Percentiles rank a stretch among this genome's conserved stretches.
phyloP scores from a whole-genome alignment of 1,140 invertebrate genomes.

The Solen grandis region DNA sequence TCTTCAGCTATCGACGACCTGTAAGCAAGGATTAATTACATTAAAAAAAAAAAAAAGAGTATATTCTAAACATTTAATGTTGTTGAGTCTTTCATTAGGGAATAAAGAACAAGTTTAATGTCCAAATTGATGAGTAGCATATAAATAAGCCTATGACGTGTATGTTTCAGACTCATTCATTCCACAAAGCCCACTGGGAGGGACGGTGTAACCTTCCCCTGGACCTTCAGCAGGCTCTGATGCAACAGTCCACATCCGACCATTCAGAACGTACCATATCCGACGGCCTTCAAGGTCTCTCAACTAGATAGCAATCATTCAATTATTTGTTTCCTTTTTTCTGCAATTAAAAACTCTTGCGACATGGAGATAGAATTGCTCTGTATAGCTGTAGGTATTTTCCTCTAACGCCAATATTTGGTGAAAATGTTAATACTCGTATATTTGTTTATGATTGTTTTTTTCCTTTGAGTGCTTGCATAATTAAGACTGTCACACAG shows the following conservation, averaged over 20 bases:
- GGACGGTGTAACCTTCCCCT: constrained; percentile 42
- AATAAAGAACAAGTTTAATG: no score
- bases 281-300: constrained; percentile 45
- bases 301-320: constrained; percentile 53
- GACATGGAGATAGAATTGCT: no score
- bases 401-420: no score
- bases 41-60: background rate
- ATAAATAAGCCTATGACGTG: no score
- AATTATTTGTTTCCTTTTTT: no score
- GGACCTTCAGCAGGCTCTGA: constrained; percentile 46
- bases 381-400: no score
- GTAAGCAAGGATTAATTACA: background rate
- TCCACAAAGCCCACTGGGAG: constrained; percentile 58
- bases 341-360: no score
- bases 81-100: background rate
- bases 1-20: background rate
- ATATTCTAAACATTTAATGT: background rate
- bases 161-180: constrained; percentile 49
- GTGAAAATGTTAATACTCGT: no score
- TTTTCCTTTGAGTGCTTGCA: no score
- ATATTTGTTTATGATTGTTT: no score
- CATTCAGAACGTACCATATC: constrained; percentile 38
- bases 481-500: no score
- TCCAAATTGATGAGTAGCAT: no score
- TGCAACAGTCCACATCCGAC: constrained; percentile 29